A percentile compares a stretch with the other conserved stretches of the same genome.
These are phyloP conservation scores for Epirrhoe alternata DNA, from an alignment of 2,888 invertebrate genomes.

Conservation along the genomic window DNA sequence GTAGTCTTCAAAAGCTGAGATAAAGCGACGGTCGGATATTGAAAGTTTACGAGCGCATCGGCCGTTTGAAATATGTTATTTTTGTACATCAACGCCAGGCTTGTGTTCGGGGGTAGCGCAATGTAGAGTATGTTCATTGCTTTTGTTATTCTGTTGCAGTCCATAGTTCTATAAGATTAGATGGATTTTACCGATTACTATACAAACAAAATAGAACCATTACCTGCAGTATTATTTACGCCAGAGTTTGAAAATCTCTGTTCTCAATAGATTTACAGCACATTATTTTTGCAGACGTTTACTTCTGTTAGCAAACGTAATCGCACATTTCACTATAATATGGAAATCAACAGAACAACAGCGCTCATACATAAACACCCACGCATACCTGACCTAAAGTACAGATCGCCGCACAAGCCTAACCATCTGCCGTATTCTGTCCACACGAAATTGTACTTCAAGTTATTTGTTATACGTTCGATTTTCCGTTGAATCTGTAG, in stretches of 20 bases:
- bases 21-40: conserved; percentile 40
- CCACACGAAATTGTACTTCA: conserved; percentile 2
- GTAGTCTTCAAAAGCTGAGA: conserved; percentile 32
- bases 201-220: too few species aligned
- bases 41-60: conserved; percentile 43
- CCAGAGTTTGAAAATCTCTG: background rate
- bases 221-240: too few species aligned
- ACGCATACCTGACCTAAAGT: conserved; percentile 25
- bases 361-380: conserved; percentile 28
- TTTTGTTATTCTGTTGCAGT: background rate
- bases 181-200: too few species aligned
- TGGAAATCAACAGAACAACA: conserved; percentile 33
- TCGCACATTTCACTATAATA: conserved; percentile 22
- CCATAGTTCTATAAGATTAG: background rate
- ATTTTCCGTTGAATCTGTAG: background rate
- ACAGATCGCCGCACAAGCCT: conserved; percentile 15
- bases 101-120: conserved; percentile 39
- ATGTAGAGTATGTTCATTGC: conserved; percentile 20
- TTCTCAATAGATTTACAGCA: background rate
- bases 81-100: conserved; percentile 47
- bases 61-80: conserved; percentile 43
- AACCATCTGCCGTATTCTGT: conserved; percentile 1
- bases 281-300: conserved; percentile 8
- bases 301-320: conserved; percentile 21
- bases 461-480: background rate